phyloP scores from a whole-genome alignment of 2,113 vertebrate genomes.

The Capreolus pygargus region DNA sequence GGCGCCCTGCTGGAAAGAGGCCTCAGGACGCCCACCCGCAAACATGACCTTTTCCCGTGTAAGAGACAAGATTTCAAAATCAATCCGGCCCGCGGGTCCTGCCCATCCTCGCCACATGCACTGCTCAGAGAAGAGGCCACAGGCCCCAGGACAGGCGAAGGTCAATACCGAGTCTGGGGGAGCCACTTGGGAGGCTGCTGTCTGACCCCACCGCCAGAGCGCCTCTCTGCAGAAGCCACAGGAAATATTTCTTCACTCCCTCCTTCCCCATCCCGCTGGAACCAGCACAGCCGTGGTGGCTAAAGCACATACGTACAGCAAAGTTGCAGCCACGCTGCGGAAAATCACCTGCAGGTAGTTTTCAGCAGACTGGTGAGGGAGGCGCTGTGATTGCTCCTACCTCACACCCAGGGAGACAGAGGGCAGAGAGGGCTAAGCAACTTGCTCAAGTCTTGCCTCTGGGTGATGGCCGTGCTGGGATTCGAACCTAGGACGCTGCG shows the following conservation, averaged over 20 bases:
- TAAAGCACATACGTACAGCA: fast-evolving
- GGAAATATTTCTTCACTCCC: too few species aligned
- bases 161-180: background rate
- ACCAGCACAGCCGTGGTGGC: fast-evolving
- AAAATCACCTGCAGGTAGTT: fast-evolving
- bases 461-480: fast-evolving
- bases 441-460: too few species aligned
- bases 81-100: constrained; percentile 36
- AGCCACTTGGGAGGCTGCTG: background rate
- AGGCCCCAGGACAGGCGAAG: background rate
- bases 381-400: fast-evolving
- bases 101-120: background rate
- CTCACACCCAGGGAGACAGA: background rate
- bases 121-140: background rate
- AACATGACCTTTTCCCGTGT: constrained; percentile 71
- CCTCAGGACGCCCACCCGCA: constrained; percentile 59
- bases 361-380: background rate
- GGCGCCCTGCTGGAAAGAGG: constrained; percentile 69
- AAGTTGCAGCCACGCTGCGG: fast-evolving
- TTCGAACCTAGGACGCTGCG: background rate
- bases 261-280: background rate
- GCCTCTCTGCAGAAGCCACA: background rate
- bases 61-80: constrained; percentile 75
- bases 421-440: background rate
- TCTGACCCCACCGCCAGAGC: fast-evolving